phyloP scores from a whole-genome alignment of 2,113 vertebrate genomes.

The Gallinago media region DNA sequence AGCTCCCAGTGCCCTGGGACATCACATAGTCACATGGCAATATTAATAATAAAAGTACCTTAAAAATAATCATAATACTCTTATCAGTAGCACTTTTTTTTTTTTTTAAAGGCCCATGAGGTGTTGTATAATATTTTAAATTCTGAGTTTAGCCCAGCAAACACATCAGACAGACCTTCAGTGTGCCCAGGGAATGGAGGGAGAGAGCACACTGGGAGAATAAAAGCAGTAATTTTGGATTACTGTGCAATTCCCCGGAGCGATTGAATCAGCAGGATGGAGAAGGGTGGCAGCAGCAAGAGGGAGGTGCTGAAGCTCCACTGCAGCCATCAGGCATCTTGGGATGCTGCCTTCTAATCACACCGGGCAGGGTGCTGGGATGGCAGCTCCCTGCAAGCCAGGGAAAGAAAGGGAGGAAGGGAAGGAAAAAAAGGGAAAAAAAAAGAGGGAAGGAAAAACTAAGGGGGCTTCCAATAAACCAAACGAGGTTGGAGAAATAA shows the following conservation, averaged over 20 bases:
- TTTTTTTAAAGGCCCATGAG: background rate
- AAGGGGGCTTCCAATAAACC: no score
- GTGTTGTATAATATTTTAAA: background rate
- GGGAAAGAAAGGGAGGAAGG: no score
- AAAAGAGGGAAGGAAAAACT: background rate
- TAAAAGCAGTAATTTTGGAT: background rate
- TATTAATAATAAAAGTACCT: background rate
- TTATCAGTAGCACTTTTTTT: no score
- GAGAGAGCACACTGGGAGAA: background rate
- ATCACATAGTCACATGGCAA: background rate
- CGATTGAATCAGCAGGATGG: fast-evolving
- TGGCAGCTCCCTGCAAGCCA: background rate
- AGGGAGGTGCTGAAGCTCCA: background rate
- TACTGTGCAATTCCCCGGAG: fast-evolving
- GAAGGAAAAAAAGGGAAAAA: no score
- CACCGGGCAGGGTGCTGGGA: background rate
- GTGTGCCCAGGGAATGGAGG: background rate
- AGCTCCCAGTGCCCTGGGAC: background rate
- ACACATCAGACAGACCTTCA: background rate
- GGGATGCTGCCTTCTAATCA: background rate
- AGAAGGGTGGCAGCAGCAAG: background rate
- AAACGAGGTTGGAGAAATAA: no score
- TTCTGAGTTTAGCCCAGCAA: background rate
- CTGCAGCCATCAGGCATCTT: background rate
- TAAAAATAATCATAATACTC: background rate